Percentiles rank a stretch among this genome's conserved stretches.
These are phyloP conservation scores for Emydocephalus ijimae DNA, from an alignment of 2,113 vertebrate genomes.

Conservation along the genomic window DNA sequence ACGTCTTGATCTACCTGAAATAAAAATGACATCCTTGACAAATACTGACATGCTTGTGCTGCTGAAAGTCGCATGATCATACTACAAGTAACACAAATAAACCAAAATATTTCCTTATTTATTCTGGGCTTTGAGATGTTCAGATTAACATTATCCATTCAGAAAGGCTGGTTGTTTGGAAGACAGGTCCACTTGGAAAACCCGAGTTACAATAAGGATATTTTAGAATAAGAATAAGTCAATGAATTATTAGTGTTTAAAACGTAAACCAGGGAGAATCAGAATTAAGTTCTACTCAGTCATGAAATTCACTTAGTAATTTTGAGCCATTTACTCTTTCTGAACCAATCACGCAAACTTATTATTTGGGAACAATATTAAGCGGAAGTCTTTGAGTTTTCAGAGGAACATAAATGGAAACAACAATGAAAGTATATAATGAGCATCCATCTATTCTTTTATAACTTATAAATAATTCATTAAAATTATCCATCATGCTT, in stretches of 20 bases:
- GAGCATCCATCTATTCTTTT: not conserved
- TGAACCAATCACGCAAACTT: not conserved
- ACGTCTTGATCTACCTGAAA: not conserved
- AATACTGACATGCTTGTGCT: no score
- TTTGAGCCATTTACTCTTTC: not conserved
- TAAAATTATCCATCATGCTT: constrained; percentile 8
- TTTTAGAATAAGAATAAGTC: not conserved
- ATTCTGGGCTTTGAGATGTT: not conserved
- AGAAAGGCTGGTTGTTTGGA: not conserved
- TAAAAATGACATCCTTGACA: not conserved
- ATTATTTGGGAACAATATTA: not conserved
- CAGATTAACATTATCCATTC: not conserved
- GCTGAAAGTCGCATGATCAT: not conserved
- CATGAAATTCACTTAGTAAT: not conserved
- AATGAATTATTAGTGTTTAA: not conserved
- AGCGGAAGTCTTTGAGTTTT: not conserved
- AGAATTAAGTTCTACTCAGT: not conserved
- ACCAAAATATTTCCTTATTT: not conserved
- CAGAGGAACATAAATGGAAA: not conserved
- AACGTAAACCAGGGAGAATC: not conserved
- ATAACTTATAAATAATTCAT: not conserved
- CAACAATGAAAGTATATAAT: not conserved
- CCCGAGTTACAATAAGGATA: not conserved
- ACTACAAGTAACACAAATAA: not conserved
- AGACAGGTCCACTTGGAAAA: not conserved